A percentile compares a stretch with the other conserved stretches of the same genome.
phyloP scores from a whole-genome alignment of 2,888 invertebrate species.

The Nephrotoma guestfalica region DNA sequence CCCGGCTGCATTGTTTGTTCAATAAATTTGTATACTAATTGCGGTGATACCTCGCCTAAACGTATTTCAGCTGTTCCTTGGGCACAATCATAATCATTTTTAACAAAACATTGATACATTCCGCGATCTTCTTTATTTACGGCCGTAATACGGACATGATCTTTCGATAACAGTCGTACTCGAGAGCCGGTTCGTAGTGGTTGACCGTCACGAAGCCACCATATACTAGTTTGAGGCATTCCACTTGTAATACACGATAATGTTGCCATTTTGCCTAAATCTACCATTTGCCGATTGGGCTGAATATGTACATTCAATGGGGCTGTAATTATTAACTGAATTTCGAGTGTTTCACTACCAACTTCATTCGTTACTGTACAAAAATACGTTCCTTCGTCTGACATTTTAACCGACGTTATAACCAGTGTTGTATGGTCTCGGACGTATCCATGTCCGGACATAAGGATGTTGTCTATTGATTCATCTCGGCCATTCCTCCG shows the following conservation, averaged over 20 bases:
- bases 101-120: slow-evolving; percentile 81
- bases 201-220: slow-evolving; percentile 65
- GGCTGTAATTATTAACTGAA: slow-evolving; percentile 41
- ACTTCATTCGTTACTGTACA: slow-evolving; percentile 40
- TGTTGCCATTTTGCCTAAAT: slow-evolving; percentile 64
- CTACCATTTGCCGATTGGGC: slow-evolving; percentile 58
- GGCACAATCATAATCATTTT: slow-evolving; percentile 65
- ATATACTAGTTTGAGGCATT: slow-evolving; percentile 57
- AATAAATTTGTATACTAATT: slow-evolving; percentile 58
- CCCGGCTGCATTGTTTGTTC: slow-evolving; percentile 66
- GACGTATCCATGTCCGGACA: slow-evolving; percentile 33
- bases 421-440: slow-evolving; percentile 36
- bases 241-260: slow-evolving; percentile 50
- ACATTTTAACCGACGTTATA: slow-evolving; percentile 35
- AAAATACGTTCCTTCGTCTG: slow-evolving; percentile 36
- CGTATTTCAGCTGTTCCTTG: slow-evolving; percentile 66
- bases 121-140: slow-evolving; percentile 70
- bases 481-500: slow-evolving; percentile 35
- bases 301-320: slow-evolving; percentile 62
- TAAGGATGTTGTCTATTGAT: slow-evolving; percentile 32
- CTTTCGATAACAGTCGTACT: slow-evolving; percentile 37
- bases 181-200: slow-evolving; percentile 42
- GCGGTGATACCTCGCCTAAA: slow-evolving; percentile 63
- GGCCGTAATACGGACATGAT: slow-evolving; percentile 42
- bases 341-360: slow-evolving; percentile 39